Evolutionary conservation across 2,797 vertebrate species (phyloP).

Genomic region (Pseudochirops corinnae): DNA sequence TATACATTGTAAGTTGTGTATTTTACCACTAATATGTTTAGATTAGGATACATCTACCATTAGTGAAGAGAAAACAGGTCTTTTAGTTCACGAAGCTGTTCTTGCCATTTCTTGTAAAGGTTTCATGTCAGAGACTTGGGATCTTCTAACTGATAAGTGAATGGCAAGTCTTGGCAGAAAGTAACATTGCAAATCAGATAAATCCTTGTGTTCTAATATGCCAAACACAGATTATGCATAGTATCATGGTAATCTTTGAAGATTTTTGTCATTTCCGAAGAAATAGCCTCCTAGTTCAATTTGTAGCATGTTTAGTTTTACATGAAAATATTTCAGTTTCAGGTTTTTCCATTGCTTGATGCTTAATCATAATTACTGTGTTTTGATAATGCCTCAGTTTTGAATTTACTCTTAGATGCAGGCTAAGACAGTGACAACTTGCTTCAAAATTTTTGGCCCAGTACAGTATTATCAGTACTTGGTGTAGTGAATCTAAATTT

Average conservation of each 20-base stretch:
- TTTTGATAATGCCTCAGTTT: not conserved
- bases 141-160: not conserved
- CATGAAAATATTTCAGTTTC: not conserved
- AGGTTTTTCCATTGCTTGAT: not conserved
- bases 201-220: not conserved
- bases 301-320: not conserved
- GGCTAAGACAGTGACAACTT: not conserved
- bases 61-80: slow-evolving; percentile 19
- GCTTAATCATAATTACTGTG: not conserved
- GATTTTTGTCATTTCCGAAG: not conserved
- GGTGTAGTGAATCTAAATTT: not conserved
- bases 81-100: slow-evolving; percentile 12
- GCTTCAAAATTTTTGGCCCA: not conserved
- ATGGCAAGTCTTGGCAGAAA: not conserved
- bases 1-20: slow-evolving; percentile 92
- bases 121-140: slow-evolving; percentile 37
- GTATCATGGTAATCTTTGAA: not conserved
- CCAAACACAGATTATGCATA: not conserved
- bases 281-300: not conserved
- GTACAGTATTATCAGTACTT: slow-evolving; percentile 25
- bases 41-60: not conserved
- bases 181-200: not conserved
- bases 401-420: slow-evolving; percentile 4
- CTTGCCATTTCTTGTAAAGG: slow-evolving; percentile 1
- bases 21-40: slow-evolving; percentile 12